Evolutionary conservation across 2,888 invertebrate genomes (phyloP).

Genomic region (Tineola bisselliella): DNA sequence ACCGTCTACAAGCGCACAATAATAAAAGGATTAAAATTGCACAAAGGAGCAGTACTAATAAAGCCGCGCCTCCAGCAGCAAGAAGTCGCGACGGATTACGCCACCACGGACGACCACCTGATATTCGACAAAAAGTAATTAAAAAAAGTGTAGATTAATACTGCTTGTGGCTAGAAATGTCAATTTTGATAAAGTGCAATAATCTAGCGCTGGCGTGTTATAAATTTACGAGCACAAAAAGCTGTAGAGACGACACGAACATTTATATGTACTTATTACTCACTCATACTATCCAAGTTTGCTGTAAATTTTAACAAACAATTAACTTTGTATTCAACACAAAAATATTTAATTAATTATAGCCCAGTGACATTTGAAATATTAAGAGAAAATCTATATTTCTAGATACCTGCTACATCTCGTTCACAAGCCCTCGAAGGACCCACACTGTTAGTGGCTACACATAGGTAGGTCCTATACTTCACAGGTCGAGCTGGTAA

Average conservation of each 20-base stretch:
- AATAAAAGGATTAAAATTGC: slow-evolving; percentile 87
- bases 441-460: slow-evolving; percentile 86
- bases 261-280: slow-evolving; percentile 32
- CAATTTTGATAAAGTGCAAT: too few relatives aligned
- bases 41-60: slow-evolving; percentile 58
- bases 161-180: too few relatives aligned
- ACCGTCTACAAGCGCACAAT: slow-evolving; percentile 84
- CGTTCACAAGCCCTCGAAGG: slow-evolving; percentile 70
- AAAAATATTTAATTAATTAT: too few relatives aligned
- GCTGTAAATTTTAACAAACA: slow-evolving; percentile 45
- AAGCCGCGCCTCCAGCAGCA: slow-evolving; percentile 71
- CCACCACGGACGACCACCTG: slow-evolving; percentile 75
- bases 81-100: slow-evolving; percentile 82
- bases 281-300: slow-evolving; percentile 75
- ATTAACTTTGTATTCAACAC: too few relatives aligned
- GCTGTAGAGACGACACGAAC: neutral
- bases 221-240: too few relatives aligned
- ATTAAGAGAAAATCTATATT: neutral
- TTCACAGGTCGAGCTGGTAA: neutral
- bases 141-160: neutral
- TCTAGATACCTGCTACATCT: slow-evolving; percentile 72
- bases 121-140: neutral
- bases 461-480: slow-evolving; percentile 81
- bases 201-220: too few relatives aligned
- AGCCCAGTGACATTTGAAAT: too few relatives aligned